Evolutionary conservation across 2,888 invertebrate genomes (phyloP), one percentile per base, ranked within the genome.

Genomic region (Orthonevra nobilis): DNA sequence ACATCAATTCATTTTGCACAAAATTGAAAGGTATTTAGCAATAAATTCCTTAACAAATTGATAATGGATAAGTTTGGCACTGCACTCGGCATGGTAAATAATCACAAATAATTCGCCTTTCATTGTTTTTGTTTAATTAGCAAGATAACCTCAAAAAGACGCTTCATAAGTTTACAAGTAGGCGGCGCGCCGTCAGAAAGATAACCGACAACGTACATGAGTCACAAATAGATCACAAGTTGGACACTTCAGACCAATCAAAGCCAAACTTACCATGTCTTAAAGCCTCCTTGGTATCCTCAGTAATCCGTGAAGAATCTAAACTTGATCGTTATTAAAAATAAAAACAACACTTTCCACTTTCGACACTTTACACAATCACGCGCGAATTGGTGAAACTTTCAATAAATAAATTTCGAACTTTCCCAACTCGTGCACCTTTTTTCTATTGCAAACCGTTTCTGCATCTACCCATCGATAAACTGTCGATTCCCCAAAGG

Each of bases 401-500:
- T 46, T 5, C 40, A 12, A 14, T 23, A 23, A 14, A 12, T 2
- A 15, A 52, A 38, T 5, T 2, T 2, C 30, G 9, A 58, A 14
- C 10, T 44, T 14, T 7, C 14, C 9, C 1, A 23, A 23, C 5
- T 3, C 23, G 23, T 15, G 23, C 14, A 17, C 10, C 12, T 12
- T 38, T 6, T 56, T 28, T 10, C n/a, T 34, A 38, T 17, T 42
- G 50, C 52, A 46, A 72, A 77, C 77, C 58, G 77, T 54, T 56
- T 46, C 58, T 64, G 44, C 40, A 64, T 70, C 42, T 58, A 50
- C 34, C 72, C 54, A 72, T 66, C 48, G 70, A 54, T 58, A 72
- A 77, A 77, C 77, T 77, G 72, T 46, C 77, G 56, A 72, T 77
- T 50, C 40, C 32, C 38, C 36, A 66, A 30, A 5, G 23, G 38